Conservation (phyloP, 2,113 vertebrate genomes). For the Condylura cristata region DNA sequence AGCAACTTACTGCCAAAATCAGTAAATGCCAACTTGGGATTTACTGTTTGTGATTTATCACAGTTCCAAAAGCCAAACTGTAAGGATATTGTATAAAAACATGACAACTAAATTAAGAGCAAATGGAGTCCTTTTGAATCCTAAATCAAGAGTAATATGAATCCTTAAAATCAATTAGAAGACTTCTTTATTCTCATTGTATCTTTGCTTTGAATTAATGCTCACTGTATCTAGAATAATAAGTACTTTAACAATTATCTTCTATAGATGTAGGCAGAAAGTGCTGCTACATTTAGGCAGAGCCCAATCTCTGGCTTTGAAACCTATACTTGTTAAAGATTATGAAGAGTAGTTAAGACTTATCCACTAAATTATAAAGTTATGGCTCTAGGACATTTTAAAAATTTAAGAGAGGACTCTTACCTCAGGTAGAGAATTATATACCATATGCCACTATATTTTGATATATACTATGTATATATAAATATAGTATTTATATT, state of each 20-base stretch:
- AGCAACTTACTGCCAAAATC: background rate
- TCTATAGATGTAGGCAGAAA: constrained; percentile 43
- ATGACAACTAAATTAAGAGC: background rate
- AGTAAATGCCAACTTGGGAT: constrained; percentile 25
- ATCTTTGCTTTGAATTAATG: background rate
- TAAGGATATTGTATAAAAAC: background rate
- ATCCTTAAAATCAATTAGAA: background rate
- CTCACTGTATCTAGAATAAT: constrained; percentile 11
- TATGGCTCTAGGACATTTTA: background rate
- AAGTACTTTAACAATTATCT: background rate
- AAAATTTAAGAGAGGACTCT: constrained; percentile 24
- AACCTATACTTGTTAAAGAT: background rate
- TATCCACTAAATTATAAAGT: constrained; percentile 41
- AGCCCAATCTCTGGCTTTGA: background rate
- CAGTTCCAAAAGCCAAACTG: background rate
- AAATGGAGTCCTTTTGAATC: background rate
- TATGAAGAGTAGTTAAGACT: background rate
- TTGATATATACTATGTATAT: too few species aligned
- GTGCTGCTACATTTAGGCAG: background rate
- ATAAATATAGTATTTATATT: too few species aligned
- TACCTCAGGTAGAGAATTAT: constrained; percentile 3
- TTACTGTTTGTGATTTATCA: constrained; percentile 44
- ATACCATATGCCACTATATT: background rate
- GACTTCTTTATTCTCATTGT: background rate
- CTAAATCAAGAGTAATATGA: background rate